phyloP scores from a whole-genome alignment of 1,140 invertebrate genomes.

The Riptortus pedestris region DNA sequence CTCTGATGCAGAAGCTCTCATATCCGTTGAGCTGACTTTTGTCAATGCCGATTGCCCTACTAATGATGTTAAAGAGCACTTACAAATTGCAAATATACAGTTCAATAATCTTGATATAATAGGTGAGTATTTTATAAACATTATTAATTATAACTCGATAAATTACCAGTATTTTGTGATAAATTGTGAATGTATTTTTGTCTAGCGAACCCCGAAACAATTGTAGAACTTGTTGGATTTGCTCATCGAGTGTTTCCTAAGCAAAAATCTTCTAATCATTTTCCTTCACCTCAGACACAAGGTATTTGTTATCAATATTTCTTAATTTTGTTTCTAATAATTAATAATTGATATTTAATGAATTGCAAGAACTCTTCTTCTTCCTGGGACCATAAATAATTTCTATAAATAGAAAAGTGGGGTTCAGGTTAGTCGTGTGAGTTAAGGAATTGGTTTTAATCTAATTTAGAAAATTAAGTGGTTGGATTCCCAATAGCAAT shows the following conservation, averaged over 20 bases:
- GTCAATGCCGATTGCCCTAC: conserved; percentile 47
- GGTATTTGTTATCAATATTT: no score
- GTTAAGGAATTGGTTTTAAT: no score
- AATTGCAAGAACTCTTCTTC: no score
- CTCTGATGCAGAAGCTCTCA: conserved; percentile 69
- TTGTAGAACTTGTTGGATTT: conserved; percentile 84
- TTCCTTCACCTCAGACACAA: conserved; percentile 15
- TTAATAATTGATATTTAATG: no score
- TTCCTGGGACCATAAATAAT: no score
- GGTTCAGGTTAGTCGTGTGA: no score
- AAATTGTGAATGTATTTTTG: conserved; percentile 29
- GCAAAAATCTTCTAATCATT: conserved; percentile 21
- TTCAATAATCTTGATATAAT: conserved; percentile 93
- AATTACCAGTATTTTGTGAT: not conserved
- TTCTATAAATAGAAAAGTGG: no score
- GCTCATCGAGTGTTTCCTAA: conserved; percentile 57
- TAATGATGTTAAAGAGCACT: conserved; percentile 42
- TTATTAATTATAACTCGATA: conserved; percentile 23
- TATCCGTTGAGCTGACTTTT: conserved; percentile 67
- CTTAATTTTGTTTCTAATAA: no score
- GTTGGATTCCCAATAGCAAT: no score
- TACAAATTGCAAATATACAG: conserved; percentile 72
- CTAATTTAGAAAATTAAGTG: no score
- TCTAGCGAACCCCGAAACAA: conserved; percentile 85
- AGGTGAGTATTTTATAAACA: conserved; percentile 50